Percentiles rank a stretch among this genome's conserved stretches.
Evolutionary conservation across 2,797 vertebrate genomes (phyloP).

Genomic region (Enteromius afrohamiltoni): DNA sequence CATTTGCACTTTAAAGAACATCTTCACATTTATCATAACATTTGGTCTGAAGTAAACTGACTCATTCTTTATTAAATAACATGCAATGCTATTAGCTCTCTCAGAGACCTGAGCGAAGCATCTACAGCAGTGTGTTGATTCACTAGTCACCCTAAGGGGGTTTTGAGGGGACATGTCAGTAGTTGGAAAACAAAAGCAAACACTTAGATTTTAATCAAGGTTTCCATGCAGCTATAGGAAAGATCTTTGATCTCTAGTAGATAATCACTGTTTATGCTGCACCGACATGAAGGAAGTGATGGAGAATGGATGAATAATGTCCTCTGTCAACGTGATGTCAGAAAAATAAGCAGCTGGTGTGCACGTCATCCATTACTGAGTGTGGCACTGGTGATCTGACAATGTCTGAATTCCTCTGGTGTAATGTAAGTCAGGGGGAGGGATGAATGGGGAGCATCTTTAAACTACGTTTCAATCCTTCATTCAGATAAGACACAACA

Average conservation of each 20-base stretch:
- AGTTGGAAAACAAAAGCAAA: slow-evolving; percentile 17
- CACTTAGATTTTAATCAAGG: slow-evolving; percentile 17
- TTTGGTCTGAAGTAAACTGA: background rate
- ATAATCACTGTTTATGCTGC: slow-evolving; percentile 30
- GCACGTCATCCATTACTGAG: slow-evolving; percentile 26
- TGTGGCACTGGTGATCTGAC: slow-evolving; percentile 52
- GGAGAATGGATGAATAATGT: slow-evolving; percentile 29
- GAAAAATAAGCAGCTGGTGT: slow-evolving; percentile 35
- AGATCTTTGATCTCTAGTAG: slow-evolving; percentile 20
- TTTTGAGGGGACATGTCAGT: slow-evolving; percentile 20
- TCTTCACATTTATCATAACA: background rate
- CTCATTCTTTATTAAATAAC: background rate
- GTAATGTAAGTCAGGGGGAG: slow-evolving; percentile 30
- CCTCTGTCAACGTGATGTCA: slow-evolving; percentile 31
- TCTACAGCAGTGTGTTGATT: slow-evolving; percentile 30
- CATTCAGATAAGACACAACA: slow-evolving; percentile 25
- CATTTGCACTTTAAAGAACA: background rate
- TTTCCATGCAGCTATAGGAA: background rate
- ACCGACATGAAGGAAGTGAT: slow-evolving; percentile 17
- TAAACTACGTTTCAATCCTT: slow-evolving; percentile 59
- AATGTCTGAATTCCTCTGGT: slow-evolving; percentile 48
- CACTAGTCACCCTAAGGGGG: slow-evolving; percentile 48
- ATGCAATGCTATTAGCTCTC: background rate
- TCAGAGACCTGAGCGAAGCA: background rate
- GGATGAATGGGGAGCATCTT: background rate